These are phyloP conservation scores for Diplolepis rosae DNA, from an alignment of 2,888 invertebrate species.

Conservation along the genomic window DNA sequence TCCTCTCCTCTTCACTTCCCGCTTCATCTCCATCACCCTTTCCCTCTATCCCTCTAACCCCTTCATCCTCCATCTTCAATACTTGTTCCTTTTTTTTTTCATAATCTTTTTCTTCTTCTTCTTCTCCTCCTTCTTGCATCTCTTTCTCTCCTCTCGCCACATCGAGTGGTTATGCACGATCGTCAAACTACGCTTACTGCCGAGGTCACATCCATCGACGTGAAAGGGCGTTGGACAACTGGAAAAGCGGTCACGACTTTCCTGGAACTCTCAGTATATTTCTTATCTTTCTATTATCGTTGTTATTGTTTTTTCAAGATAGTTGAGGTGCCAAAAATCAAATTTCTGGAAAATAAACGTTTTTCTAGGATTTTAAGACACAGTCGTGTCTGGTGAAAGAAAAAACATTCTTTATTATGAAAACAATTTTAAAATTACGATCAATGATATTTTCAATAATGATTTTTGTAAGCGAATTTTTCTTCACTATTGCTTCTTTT, in stretches of 20 bases:
- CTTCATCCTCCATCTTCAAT: slow-evolving; percentile 35
- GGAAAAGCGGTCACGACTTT: slow-evolving; percentile 51
- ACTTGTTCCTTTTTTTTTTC: slow-evolving; percentile 37
- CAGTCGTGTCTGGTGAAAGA: no score
- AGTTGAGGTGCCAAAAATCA: no score
- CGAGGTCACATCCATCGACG: slow-evolving; percentile 65
- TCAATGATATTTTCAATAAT: no score
- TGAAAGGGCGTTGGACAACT: slow-evolving; percentile 56
- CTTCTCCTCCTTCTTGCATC: slow-evolving; percentile 44
- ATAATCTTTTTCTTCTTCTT: slow-evolving; percentile 27
- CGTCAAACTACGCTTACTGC: slow-evolving; percentile 59
- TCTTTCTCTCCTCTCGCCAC: slow-evolving; percentile 49
- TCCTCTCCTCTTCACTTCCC: slow-evolving; percentile 42
- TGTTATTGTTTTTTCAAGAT: no score
- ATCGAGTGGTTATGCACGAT: slow-evolving; percentile 61
- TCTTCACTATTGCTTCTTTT: no score
- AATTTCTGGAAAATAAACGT: no score
- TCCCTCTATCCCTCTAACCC: slow-evolving; percentile 33
- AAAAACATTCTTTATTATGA: no score
- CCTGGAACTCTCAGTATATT: neutral
- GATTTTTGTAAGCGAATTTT: no score
- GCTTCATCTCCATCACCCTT: slow-evolving; percentile 29
- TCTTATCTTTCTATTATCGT: neutral
- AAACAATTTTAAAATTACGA: no score
- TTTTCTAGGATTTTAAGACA: no score